Evolutionary conservation across 53 echinoderm and acorn worm genomes (phyloP).

Genomic region (Astropecten irregularis): DNA sequence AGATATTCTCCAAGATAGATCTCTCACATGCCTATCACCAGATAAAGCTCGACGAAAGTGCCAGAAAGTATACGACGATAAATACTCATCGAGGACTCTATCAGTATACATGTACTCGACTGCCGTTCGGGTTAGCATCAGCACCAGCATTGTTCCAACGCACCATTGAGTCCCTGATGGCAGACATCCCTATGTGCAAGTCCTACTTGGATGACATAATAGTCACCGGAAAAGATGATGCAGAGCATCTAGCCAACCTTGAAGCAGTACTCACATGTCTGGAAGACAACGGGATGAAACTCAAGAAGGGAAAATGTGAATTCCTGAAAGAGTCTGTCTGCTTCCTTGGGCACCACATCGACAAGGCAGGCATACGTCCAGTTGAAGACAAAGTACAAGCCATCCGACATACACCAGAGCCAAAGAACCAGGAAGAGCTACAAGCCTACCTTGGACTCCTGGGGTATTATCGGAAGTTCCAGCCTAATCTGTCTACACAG

Average conservation of each 20-base stretch:
- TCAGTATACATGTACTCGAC: constrained; percentile 42
- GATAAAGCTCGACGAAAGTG: constrained; percentile 52
- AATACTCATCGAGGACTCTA: constrained; percentile 54
- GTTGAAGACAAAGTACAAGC: constrained; percentile 35
- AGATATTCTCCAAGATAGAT: constrained; percentile 60
- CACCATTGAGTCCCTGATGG: constrained; percentile 38
- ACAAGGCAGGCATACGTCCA: constrained; percentile 31
- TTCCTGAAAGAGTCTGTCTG: constrained; percentile 39
- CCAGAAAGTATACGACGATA: constrained; percentile 51
- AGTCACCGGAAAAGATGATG: constrained; percentile 49
- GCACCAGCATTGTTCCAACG: constrained; percentile 56
- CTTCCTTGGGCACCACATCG: constrained; percentile 39
- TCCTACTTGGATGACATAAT: constrained; percentile 70
- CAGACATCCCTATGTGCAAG: constrained; percentile 49
- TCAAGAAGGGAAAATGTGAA: constrained; percentile 54
- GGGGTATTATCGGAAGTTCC: constrained; percentile 52
- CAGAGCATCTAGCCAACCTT: constrained; percentile 55
- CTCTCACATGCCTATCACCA: no score
- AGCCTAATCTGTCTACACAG: constrained; percentile 22
- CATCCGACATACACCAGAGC: background rate
- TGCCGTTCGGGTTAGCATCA: constrained; percentile 53
- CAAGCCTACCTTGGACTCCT: no score
- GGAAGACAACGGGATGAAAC: constrained; percentile 36
- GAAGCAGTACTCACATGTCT: constrained; percentile 9
- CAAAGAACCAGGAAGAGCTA: constrained; percentile 35